Evolutionary conservation across 1,140 invertebrate species (phyloP), one percentile per base, ranked within the genome.

Genomic region (Halictus rubicundus): DNA sequence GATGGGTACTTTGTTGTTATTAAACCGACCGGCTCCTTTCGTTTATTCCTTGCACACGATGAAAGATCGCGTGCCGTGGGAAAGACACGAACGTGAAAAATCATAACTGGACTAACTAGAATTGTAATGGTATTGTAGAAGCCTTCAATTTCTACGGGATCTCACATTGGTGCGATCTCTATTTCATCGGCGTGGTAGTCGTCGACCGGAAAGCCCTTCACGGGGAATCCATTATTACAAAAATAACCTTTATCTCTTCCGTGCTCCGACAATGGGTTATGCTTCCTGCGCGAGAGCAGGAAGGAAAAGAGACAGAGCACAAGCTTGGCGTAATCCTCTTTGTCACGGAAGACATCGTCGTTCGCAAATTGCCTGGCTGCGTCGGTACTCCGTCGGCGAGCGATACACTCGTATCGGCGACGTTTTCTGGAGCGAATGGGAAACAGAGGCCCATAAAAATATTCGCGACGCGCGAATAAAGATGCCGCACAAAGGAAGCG

Each of bases 281-380:
- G n/a, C 32, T 74, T 32, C 60, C 39, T 25, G 21, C 49, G 49
- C 19, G 27, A 23, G 42, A 12, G 19, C 21, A 32, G 59, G 42
- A n/a, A 66, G 37, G 21, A 10, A 42, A 19, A 42, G 37, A 66
- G 37, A 42, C 32, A 57, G 16, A 21, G 49, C 19, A 7, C 16
- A 52, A 19, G n/a, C 19, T 1, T 8, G 42, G 54, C 49, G 21
- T 66, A 54, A 79, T 80, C 78, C 72, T 63, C 72, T 80, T 80
- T 63, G 72, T 80, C 72, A 19, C 46, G 23, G 78, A 61, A 68
- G 72, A 72, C 27, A 54, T 65, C 59, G 82, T 57, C 65, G 69
- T 83, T 83, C 65, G 65, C 75, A 71, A 84, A 84, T 83, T 79
- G 69, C 59, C 60, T 68, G 54, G 54, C n/a, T 63, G 61, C 49